Conservation (phyloP, 2,797 vertebrate genomes). For the Pipistrellus pipistrellus region DNA sequence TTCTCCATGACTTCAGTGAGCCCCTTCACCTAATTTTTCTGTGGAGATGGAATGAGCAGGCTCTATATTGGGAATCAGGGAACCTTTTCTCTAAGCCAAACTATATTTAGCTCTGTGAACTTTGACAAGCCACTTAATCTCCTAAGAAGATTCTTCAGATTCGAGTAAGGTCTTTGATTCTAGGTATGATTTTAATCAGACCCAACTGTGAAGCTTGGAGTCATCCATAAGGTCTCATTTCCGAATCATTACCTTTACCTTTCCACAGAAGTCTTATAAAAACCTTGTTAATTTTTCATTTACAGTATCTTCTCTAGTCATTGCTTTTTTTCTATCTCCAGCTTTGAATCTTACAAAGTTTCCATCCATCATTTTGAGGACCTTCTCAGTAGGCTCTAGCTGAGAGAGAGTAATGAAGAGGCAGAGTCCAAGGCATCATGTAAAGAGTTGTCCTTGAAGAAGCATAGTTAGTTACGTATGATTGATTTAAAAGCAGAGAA, state of each 20-base stretch:
- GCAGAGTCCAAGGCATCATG: not conserved
- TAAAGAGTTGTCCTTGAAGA: not conserved
- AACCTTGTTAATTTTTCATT: slow-evolving; percentile 23
- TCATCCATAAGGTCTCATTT: slow-evolving; percentile 37
- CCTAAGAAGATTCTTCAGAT: slow-evolving; percentile 47
- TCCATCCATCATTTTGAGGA: not conserved
- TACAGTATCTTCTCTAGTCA: not conserved
- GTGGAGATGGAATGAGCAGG: not conserved
- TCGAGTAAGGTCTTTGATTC: slow-evolving; percentile 52
- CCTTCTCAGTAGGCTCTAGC: not conserved
- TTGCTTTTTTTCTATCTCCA: not conserved
- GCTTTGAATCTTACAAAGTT: slow-evolving; percentile 10
- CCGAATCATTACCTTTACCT: not conserved
- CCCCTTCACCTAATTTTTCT: not conserved
- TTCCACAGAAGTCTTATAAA: not conserved
- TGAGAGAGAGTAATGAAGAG: not conserved
- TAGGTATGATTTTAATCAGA: slow-evolving; percentile 31
- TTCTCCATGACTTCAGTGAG: slow-evolving; percentile 26
- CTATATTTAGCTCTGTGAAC: slow-evolving; percentile 53
- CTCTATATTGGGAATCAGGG: slow-evolving; percentile 46
- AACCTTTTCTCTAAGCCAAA: slow-evolving; percentile 53
- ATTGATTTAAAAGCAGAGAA: not conserved
- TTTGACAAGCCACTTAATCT: slow-evolving; percentile 63
- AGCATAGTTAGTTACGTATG: not conserved
- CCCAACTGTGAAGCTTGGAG: not conserved